Conservation (phyloP, 2,797 vertebrate species). For the Gymnocypris eckloni region DNA sequence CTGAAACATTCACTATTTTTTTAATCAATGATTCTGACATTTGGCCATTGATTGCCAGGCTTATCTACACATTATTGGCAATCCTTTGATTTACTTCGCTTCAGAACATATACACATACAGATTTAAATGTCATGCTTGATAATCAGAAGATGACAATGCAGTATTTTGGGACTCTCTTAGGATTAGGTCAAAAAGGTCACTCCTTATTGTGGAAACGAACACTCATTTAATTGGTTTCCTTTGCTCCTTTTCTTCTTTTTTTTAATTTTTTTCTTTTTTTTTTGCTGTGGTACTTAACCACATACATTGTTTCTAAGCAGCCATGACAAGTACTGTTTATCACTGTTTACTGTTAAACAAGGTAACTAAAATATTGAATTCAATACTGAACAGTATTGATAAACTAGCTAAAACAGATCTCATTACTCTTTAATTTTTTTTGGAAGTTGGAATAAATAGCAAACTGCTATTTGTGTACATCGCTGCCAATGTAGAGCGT, state of each 20-base stretch:
- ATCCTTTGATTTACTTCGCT: slow-evolving; percentile 2
- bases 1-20: neutral
- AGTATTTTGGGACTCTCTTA: slow-evolving; percentile 17
- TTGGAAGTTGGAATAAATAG: too few species aligned
- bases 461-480: too few species aligned
- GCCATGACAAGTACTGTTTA: neutral
- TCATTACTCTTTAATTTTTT: too few species aligned
- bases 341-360: neutral
- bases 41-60: neutral
- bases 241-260: neutral
- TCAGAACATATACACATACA: slow-evolving; percentile 11
- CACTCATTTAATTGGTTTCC: neutral
- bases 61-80: neutral
- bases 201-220: slow-evolving; percentile 25
- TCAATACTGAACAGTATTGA: neutral
- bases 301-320: slow-evolving; percentile 15
- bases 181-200: slow-evolving; percentile 59
- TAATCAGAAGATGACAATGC: neutral
- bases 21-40: neutral
- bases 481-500: too few species aligned
- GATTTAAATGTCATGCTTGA: slow-evolving; percentile 50
- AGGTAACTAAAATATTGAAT: neutral
- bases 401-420: neutral
- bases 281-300: neutral
- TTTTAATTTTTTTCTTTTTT: neutral